Evolutionary conservation across 2,113 vertebrate species (phyloP), one percentile per base, ranked within the genome.

Genomic region (Abramis brama): DNA sequence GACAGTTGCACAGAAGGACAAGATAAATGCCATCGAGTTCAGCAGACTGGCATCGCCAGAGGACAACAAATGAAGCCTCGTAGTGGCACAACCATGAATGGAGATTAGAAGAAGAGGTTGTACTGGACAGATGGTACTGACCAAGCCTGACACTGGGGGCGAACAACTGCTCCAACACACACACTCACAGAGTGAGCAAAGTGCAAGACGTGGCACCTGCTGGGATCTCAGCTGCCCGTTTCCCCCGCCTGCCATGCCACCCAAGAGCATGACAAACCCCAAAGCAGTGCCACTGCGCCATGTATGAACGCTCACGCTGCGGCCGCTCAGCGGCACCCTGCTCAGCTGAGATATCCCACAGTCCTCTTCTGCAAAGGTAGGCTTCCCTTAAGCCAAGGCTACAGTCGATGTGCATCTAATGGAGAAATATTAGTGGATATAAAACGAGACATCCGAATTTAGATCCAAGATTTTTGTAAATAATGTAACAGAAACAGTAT

Each of bases 141-240:
- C 60, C 39, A 81, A 81, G 15, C 45, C 64, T 52, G 62, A 82
- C 5, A 11, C 80, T 55, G 27, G 64, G 30, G 80, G 27, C 64
- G 70, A 30, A 82, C 80, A 82, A 68, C 70, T 77, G 68, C 30
- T 57, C 64, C 6, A 33, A 74, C 81, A 84, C 81, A 83, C 47
- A 47, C 57, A 60, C 87, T 77, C 73, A 79, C 50, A 78, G 74
- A 70, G 66, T 36, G 47, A 79, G 57, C 27, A 45, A 79, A 50
- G 83, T 79, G 75, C 80, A 85, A 91, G 91, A 91, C 90, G 89
- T 88, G 88, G 91, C 93, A 94, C 91, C 91, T 92, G 93, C 93
- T 90, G 68, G 83, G 25, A 11, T 85, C 88, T 90, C 92, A 92
- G 92, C 93, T 92, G 91, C 89, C 78, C 39, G 8, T 80, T 64